A percentile compares a stretch with the other conserved stretches of the same genome.
phyloP scores from a whole-genome alignment of 2,888 invertebrate genomes.

The Nymphalis polychloros region DNA sequence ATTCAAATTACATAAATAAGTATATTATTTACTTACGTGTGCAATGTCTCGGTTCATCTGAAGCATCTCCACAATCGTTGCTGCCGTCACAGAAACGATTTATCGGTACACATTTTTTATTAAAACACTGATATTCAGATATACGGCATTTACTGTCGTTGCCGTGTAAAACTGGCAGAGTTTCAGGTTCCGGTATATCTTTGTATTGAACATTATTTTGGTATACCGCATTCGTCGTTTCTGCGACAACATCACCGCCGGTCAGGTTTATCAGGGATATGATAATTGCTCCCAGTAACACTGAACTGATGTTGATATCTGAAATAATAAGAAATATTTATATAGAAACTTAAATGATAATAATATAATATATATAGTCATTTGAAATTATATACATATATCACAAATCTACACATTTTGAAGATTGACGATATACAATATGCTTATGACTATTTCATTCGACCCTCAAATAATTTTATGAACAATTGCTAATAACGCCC shows the following conservation, averaged over 20 bases:
- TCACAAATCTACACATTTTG: too few relatives aligned
- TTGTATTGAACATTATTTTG: conserved; percentile 57
- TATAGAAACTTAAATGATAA: background rate
- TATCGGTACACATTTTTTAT: conserved; percentile 85
- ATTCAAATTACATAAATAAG: conserved; percentile 39
- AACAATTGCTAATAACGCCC: too few relatives aligned
- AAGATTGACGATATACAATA: too few relatives aligned
- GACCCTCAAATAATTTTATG: too few relatives aligned
- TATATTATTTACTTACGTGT: conserved; percentile 85
- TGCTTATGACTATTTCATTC: too few relatives aligned
- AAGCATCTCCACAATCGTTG: conserved; percentile 90
- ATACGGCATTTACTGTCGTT: conserved; percentile 82
- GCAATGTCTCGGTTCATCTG: conserved; percentile 90
- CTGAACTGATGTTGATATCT: conserved; percentile 58
- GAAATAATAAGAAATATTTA: conserved; percentile 53
- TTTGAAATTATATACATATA: too few relatives aligned
- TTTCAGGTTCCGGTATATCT: conserved; percentile 66
- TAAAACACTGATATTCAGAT: conserved; percentile 85
- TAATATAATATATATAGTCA: too few relatives aligned
- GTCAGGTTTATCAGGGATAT: conserved; percentile 55
- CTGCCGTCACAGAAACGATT: conserved; percentile 90
- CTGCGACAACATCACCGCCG: conserved; percentile 64
- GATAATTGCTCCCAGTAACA: conserved; percentile 57
- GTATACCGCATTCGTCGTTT: conserved; percentile 49
- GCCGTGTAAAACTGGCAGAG: conserved; percentile 68